Evolutionary conservation across 35 echinoderm and acorn worm species (phyloP).

Genomic region (Diadema setosum): DNA sequence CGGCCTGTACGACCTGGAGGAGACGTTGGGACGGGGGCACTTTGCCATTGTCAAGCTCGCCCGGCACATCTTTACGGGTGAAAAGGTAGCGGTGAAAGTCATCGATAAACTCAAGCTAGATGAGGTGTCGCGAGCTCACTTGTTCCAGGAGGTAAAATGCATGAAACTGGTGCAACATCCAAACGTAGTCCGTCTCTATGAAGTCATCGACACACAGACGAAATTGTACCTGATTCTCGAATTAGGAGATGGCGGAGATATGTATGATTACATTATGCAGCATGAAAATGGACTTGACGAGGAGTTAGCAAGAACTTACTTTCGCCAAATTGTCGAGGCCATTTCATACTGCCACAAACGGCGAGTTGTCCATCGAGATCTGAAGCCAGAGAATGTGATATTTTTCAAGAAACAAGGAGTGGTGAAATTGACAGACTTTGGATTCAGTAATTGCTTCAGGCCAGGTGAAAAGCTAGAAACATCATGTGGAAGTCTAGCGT

Average conservation of each 20-base stretch:
- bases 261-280: constrained; percentile 99
- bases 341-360: constrained; percentile 99
- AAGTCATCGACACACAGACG: constrained; percentile 97
- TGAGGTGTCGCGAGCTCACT: constrained; percentile 85
- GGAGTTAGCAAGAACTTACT: constrained; percentile 84
- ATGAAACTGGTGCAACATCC: constrained; percentile 99
- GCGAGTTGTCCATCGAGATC: constrained; percentile 91
- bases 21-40: constrained; percentile 94
- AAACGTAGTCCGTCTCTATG: constrained; percentile 94
- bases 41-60: constrained; percentile 99
- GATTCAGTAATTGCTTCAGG: constrained; percentile 90
- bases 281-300: constrained; percentile 94
- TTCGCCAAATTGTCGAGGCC: constrained; percentile 90
- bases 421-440: constrained; percentile 98
- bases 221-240: constrained; percentile 96
- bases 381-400: constrained; percentile 98
- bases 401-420: constrained; percentile 98
- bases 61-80: constrained; percentile 90
- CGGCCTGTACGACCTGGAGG: constrained; percentile 92
- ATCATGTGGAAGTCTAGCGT: constrained; percentile 96
- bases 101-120: constrained; percentile 96
- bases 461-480: constrained; percentile 95
- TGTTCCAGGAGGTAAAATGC: constrained; percentile 94
- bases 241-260: constrained; percentile 97
- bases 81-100: constrained; percentile 99